These are phyloP conservation scores for Scrobipalpa costella DNA, from an alignment of 2,888 invertebrate genomes.

Conservation along the genomic window DNA sequence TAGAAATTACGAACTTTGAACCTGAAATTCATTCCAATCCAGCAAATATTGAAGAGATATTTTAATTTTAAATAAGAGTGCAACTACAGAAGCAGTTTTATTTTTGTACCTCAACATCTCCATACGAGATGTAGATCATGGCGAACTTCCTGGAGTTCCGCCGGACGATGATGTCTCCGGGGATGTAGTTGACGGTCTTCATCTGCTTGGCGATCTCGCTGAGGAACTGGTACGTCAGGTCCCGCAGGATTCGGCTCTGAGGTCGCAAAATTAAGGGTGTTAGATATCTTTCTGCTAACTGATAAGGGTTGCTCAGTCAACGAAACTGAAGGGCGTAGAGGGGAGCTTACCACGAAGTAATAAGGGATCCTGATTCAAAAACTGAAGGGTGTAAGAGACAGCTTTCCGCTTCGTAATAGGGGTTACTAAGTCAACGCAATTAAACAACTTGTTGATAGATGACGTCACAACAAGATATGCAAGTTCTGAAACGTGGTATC, in stretches of 20 bases:
- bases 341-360: too few species aligned
- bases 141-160: conserved; percentile 17
- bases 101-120: conserved; percentile 25
- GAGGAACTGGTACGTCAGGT: conserved; percentile 14
- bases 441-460: too few species aligned
- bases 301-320: neutral
- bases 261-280: neutral
- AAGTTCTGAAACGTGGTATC: too few species aligned
- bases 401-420: too few species aligned
- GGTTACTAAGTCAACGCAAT: too few species aligned
- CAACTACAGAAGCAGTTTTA: neutral
- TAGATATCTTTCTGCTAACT: neutral
- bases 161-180: conserved; percentile 27
- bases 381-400: too few species aligned
- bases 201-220: conserved; percentile 23
- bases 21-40: too few species aligned
- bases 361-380: too few species aligned
- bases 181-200: conserved; percentile 26
- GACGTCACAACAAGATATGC: too few species aligned
- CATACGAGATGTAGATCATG: conserved; percentile 27
- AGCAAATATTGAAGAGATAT: too few species aligned
- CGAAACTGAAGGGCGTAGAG: neutral
- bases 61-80: too few species aligned
- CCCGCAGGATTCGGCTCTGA: conserved; percentile 15
- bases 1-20: too few species aligned